These are phyloP conservation scores for Leptopterna dolabrata DNA, from an alignment of 2,888 invertebrate species.

Conservation along the genomic window DNA sequence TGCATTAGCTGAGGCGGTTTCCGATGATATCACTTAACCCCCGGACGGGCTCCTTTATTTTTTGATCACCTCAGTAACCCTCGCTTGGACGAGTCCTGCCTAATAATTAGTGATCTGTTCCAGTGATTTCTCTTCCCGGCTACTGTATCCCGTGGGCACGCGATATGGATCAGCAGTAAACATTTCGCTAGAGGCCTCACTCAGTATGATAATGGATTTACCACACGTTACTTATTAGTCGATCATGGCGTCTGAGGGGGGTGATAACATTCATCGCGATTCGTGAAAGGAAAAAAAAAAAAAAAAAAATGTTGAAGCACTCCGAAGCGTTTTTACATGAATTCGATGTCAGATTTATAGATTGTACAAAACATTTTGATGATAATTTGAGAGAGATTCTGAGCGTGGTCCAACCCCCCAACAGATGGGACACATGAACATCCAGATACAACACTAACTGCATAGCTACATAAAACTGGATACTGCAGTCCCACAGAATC, in stretches of 20 bases:
- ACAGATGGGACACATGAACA: too few species aligned
- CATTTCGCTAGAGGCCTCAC: neutral
- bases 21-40: constrained; percentile 6
- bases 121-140: constrained; percentile 5
- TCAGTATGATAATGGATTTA: neutral
- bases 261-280: neutral
- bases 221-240: neutral
- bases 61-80: neutral
- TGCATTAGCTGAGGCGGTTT: neutral
- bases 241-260: neutral
- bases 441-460: too few species aligned
- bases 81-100: neutral
- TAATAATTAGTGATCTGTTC: constrained; percentile 9
- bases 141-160: constrained; percentile 14
- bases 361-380: too few species aligned
- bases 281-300: too few species aligned
- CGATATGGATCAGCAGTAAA: neutral
- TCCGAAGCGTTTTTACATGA: too few species aligned
- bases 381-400: too few species aligned
- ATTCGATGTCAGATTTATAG: too few species aligned
- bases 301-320: too few species aligned
- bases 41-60: neutral
- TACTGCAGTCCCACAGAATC: too few species aligned
- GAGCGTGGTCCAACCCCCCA: too few species aligned
- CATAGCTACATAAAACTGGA: too few species aligned